phyloP scores from a whole-genome alignment of 2,888 invertebrate genomes.

The Nephrocerus scutellatus region DNA sequence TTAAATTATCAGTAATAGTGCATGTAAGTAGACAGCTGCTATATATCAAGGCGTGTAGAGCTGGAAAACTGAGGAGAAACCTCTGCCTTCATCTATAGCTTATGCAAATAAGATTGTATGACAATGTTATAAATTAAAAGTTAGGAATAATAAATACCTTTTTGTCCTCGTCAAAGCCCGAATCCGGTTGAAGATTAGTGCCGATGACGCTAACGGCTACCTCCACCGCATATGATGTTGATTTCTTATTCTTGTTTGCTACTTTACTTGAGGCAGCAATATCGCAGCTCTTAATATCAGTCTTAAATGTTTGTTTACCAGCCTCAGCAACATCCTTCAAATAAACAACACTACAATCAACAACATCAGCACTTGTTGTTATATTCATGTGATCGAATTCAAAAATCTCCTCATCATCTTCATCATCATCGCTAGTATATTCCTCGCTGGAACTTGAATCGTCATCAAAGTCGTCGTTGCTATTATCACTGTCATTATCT shows the following conservation, averaged over 20 bases:
- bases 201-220: neutral
- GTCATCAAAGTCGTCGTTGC: constrained; percentile 15
- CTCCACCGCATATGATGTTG: constrained; percentile 1
- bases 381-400: constrained; percentile 5
- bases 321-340: too few relatives aligned
- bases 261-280: too few relatives aligned
- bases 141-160: constrained; percentile 25
- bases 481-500: constrained; percentile 10
- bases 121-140: neutral
- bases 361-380: too few relatives aligned
- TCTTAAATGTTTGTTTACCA: too few relatives aligned
- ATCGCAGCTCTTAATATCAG: constrained; percentile 19
- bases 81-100: neutral
- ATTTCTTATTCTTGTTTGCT: too few relatives aligned
- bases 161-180: constrained; percentile 29
- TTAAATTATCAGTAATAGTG: too few relatives aligned
- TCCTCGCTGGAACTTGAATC: constrained; percentile 9
- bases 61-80: too few relatives aligned
- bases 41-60: too few relatives aligned
- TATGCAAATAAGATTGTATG: neutral
- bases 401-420: constrained; percentile 6
- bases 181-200: constrained; percentile 21
- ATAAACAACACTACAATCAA: constrained; percentile 15
- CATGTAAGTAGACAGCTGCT: too few relatives aligned
- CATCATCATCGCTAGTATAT: constrained; percentile 10